Base-by-base conservation (phyloP, 2,113 vertebrate genomes). In the Seriola aureovittata region DNA sequence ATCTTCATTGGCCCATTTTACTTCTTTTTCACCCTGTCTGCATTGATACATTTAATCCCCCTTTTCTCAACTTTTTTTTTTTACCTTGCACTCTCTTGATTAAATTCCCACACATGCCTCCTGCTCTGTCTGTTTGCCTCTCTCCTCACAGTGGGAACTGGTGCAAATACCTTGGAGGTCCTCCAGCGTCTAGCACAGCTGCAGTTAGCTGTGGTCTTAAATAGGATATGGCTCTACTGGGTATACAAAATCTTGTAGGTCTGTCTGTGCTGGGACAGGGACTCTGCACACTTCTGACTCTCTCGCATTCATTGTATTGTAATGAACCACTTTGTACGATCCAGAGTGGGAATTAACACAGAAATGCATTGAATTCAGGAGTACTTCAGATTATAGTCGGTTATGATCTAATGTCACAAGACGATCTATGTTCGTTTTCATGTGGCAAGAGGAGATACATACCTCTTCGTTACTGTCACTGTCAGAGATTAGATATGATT, bases 121-220 rank as follows among this genome's bases (percentile, higher is more conserved):
- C 36, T 21, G n/a, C 57, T 54, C 36, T 52, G 23, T 64, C 59
- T 60, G 60, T 54, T 34, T 38, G 34, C 21, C 50, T 32, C 19
- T 52, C 23, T 71, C 25, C 19, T 71, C 63, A 34, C 58, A 60
- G 44, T 73, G 44, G 34, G 23, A 76, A 59, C 66, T 85, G 29
- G 78, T 13, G 21, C 55, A 54, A 70, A 73, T 75, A 73, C 69
- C 48, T 66, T 68, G 57, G 54, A 72, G 76, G 60, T 21, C 50
- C 42, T 80, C 72, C 59, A 12, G 77, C 63, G 21, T 68, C 23
- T 0, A 75, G 69, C 72, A 78, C 81, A 88, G 84, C 90, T 92
- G 84, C 72, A 81, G 19, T 82, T 54, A 84, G 77, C 83, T 64
- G 23, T 68, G 44, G 59, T 88, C 60, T 85, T 70, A 85, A 85